Conservation (phyloP, 2,888 invertebrate species). For the Tenthredo livida region DNA sequence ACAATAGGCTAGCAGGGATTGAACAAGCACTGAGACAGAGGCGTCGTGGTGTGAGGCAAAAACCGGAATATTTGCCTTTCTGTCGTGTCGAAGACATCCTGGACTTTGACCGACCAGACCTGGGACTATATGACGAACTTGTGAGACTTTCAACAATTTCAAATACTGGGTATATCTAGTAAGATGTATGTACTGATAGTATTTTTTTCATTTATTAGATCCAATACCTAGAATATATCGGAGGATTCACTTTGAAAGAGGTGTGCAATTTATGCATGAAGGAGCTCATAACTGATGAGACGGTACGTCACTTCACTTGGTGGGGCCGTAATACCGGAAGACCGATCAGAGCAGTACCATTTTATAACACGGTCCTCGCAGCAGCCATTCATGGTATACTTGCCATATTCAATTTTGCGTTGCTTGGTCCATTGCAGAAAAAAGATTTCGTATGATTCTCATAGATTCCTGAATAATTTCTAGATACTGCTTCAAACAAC, state of each 20-base stretch:
- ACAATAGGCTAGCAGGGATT: too few relatives aligned
- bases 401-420: background rate
- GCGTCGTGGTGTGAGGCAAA: too few relatives aligned
- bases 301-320: constrained; percentile 60
- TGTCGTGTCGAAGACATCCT: too few relatives aligned
- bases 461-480: constrained; percentile 36
- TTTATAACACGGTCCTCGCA: constrained; percentile 60
- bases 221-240: constrained; percentile 59
- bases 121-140: too few relatives aligned
- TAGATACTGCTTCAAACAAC: constrained; percentile 59
- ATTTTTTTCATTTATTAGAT: too few relatives aligned
- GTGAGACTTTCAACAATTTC: too few relatives aligned
- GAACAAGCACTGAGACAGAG: too few relatives aligned
- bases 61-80: too few relatives aligned
- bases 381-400: constrained; percentile 59
- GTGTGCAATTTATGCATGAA: constrained; percentile 60
- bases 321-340: constrained; percentile 60
- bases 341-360: constrained; percentile 56
- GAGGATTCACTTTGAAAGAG: constrained; percentile 60
- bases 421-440: background rate
- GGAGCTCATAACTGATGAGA: constrained; percentile 58
- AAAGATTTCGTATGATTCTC: background rate
- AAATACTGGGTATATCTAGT: too few relatives aligned
- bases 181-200: too few relatives aligned
- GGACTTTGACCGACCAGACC: too few relatives aligned